Percentiles rank a stretch among this genome's conserved stretches.
phyloP scores from a whole-genome alignment of 2,888 invertebrate species.

The Parnassius orleans region DNA sequence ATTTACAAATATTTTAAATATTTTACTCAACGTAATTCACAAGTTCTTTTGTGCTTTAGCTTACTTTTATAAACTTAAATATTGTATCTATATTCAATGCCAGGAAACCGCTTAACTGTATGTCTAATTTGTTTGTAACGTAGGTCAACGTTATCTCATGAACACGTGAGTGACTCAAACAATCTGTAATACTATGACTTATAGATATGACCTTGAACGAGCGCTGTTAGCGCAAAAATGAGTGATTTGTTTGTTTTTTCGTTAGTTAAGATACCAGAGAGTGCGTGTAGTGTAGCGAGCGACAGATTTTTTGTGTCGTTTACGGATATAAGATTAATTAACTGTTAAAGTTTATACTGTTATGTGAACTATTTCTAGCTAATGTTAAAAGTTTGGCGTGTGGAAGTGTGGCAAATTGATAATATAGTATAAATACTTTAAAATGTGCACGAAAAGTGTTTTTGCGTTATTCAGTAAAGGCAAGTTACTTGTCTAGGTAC shows the following conservation, averaged over 20 bases:
- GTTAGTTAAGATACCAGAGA: neutral
- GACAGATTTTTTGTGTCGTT: neutral
- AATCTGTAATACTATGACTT: neutral
- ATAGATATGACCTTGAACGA: neutral
- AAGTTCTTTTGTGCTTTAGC: too few species aligned
- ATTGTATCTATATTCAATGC: too few species aligned
- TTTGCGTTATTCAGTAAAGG: constrained; percentile 11
- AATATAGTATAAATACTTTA: neutral
- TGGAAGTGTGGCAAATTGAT: neutral
- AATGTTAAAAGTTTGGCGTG: too few species aligned
- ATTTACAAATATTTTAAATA: too few species aligned
- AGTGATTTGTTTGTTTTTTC: constrained; percentile 4
- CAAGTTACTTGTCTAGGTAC: neutral
- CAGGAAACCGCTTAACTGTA: too few species aligned
- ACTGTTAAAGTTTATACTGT: too few species aligned
- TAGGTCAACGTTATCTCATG: too few species aligned
- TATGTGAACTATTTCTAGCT: too few species aligned
- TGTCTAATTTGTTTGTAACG: too few species aligned
- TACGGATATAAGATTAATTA: neutral
- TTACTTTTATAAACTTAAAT: too few species aligned
- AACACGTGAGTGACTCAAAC: neutral
- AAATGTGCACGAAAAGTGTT: constrained; percentile 18
- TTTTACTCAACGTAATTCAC: too few species aligned
- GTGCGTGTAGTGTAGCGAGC: neutral
- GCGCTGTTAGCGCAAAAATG: neutral